These are phyloP conservation scores for Bombus huntii DNA, from an alignment of 1,140 invertebrate species.

Conservation along the genomic window DNA sequence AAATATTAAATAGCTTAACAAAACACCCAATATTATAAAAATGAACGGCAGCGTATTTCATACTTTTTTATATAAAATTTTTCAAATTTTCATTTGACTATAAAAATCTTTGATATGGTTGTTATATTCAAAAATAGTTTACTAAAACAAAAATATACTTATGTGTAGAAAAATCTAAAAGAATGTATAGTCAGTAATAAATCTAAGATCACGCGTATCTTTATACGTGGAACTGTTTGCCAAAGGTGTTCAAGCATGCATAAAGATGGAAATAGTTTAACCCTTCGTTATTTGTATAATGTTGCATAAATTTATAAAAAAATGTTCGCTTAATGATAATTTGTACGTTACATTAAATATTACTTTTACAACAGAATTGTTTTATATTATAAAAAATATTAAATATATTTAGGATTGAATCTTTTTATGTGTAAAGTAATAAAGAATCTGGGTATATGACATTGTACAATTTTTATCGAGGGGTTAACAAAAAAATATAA, in stretches of 20 bases:
- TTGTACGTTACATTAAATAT: background rate
- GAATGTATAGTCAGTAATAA: background rate
- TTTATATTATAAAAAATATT: background rate
- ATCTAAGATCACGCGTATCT: conserved; percentile 38
- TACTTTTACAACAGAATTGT: background rate
- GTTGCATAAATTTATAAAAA: background rate
- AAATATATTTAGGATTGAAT: background rate
- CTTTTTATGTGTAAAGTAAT: background rate
- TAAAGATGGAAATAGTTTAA: conserved; percentile 40
- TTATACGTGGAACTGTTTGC: conserved; percentile 40
- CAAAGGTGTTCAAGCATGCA: conserved; percentile 35
- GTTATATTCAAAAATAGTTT: background rate
- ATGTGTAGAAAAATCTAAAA: background rate
- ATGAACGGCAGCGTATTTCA: background rate
- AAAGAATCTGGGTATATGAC: background rate
- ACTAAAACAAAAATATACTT: background rate
- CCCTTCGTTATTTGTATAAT: conserved; percentile 29
- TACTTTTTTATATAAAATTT: background rate
- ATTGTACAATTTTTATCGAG: conserved; percentile 23
- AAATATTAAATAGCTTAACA: background rate
- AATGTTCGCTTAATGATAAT: background rate
- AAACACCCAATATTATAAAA: background rate
- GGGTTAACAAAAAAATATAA: conserved; percentile 30
- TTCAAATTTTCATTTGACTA: background rate
- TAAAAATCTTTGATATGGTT: conserved; percentile 27